Percentiles rank a stretch among this genome's conserved stretches.
Conservation (phyloP, 1,140 invertebrate species). For the Paraescarpia echinospica region DNA sequence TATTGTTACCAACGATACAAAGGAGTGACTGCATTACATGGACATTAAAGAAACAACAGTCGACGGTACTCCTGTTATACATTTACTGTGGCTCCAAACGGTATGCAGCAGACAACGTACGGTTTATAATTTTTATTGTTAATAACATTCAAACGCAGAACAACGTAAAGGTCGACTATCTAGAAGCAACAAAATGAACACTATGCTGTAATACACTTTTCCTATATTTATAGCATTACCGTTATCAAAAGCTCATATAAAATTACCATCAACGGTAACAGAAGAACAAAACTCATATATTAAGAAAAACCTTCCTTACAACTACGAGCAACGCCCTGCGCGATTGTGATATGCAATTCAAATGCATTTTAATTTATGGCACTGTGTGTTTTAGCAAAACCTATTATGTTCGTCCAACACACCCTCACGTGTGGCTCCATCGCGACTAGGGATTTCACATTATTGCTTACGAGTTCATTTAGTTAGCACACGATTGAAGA, state of each 20-base stretch:
- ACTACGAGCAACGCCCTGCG: neutral
- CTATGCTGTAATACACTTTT: neutral
- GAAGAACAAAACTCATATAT: neutral
- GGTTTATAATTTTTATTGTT: neutral
- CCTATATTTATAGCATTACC: neutral
- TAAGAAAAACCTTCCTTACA: neutral
- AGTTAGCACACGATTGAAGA: neutral
- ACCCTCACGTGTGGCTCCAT: neutral
- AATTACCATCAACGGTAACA: neutral
- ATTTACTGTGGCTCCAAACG: neutral
- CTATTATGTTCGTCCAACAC: neutral
- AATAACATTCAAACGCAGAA: constrained; percentile 6
- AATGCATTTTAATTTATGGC: neutral
- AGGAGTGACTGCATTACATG: neutral
- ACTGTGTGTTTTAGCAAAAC: neutral
- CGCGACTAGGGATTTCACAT: neutral
- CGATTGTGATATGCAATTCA: neutral
- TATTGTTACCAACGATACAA: neutral
- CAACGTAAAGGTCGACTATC: neutral
- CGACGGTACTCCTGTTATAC: neutral
- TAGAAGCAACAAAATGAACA: neutral
- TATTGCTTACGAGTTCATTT: neutral
- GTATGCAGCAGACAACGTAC: neutral
- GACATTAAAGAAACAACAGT: neutral
- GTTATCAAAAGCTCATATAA: constrained; percentile 1